Evolutionary conservation across 2,888 invertebrate species (phyloP).

Genomic region (Acanthosepion lycidas): DNA sequence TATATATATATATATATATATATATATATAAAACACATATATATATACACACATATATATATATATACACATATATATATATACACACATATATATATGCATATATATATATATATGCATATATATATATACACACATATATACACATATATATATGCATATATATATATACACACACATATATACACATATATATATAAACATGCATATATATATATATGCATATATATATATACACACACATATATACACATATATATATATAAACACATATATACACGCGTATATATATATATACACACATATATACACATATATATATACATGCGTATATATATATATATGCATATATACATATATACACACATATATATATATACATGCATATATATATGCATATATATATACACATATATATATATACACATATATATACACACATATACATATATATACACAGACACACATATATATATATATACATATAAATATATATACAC

Average conservation of each 20-base stretch:
- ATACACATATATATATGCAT: conserved; percentile 33
- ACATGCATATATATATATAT: no score
- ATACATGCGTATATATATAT: conserved; percentile 33
- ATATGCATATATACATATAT: not conserved
- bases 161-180: conserved; percentile 33
- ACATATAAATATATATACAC: not conserved
- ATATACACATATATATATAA: not conserved
- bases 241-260: no score
- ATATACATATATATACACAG: conserved; percentile 33
- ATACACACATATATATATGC: no score
- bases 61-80: not conserved
- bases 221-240: conserved; percentile 33
- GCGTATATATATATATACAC: conserved; percentile 33
- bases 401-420: conserved; percentile 33
- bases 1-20: no score
- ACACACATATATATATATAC: no score
- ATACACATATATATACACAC: no score
- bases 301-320: no score
- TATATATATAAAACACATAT: no score
- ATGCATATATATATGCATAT: conserved; percentile 33
- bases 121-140: conserved; percentile 33
- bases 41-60: no score
- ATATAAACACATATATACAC: no score
- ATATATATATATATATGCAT: not conserved
- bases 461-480: no score